These are phyloP conservation scores for Macrotrachela quadricornifera DNA, from an alignment of 1,140 invertebrate species.

Conservation along the genomic window DNA sequence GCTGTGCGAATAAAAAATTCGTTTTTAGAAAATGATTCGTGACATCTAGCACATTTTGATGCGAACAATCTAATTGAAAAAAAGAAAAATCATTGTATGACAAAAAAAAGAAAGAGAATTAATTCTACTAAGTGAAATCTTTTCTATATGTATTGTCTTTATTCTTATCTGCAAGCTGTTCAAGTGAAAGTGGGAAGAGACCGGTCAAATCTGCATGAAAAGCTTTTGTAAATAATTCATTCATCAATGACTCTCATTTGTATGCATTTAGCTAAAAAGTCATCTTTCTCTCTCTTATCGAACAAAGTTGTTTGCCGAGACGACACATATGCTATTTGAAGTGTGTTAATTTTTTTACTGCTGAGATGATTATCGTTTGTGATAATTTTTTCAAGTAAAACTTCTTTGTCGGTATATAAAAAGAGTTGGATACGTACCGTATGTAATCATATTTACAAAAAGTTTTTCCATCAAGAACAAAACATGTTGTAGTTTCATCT, in stretches of 20 bases:
- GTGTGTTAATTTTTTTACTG: constrained; percentile 7
- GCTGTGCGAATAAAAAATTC: constrained; percentile 89
- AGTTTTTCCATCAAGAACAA: constrained; percentile 86
- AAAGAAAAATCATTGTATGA: not conserved
- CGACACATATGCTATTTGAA: not conserved
- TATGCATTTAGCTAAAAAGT: no score
- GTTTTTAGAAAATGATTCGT: constrained; percentile 68
- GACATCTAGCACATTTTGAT: constrained; percentile 84
- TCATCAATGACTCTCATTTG: no score
- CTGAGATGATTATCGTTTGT: no score
- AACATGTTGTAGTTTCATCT: constrained; percentile 89
- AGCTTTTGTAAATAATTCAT: no score
- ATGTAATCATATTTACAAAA: constrained; percentile 95
- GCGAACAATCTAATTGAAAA: constrained; percentile 38
- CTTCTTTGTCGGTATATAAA: not conserved
- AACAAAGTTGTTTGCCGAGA: constrained; percentile 46
- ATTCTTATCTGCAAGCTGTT: no score
- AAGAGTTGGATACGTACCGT: constrained; percentile 41
- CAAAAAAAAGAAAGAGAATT: no score
- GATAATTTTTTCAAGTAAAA: no score
- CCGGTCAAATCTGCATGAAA: no score
- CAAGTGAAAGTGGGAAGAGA: no score
- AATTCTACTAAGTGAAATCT: no score
- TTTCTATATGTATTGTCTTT: no score
- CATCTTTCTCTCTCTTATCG: constrained; percentile 32